Evolutionary conservation across 2,888 invertebrate genomes (phyloP).

Genomic region (Furcula furcula): DNA sequence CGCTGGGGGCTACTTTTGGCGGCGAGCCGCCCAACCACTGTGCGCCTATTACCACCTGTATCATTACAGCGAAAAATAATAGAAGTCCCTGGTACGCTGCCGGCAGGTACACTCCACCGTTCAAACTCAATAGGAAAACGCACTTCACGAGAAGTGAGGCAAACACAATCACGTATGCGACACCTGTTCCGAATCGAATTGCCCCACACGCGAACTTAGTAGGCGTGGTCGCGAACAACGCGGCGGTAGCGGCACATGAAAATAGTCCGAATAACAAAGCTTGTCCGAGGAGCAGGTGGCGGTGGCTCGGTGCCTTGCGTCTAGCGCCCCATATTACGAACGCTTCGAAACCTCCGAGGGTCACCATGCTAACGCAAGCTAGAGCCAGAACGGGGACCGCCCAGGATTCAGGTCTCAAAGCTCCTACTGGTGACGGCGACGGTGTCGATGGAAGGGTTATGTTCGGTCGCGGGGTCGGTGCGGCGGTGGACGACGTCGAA

Average conservation of each 20-base stretch:
- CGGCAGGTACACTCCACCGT: constrained; percentile 94
- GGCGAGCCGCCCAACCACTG: constrained; percentile 93
- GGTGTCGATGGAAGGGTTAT: constrained; percentile 42
- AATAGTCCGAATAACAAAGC: constrained; percentile 92
- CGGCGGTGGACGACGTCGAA: constrained; percentile 50
- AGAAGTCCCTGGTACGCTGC: constrained; percentile 95
- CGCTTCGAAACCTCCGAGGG: constrained; percentile 93
- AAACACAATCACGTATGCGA: constrained; percentile 92
- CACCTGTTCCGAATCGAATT: constrained; percentile 90
- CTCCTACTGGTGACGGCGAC: constrained; percentile 45
- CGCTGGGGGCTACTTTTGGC: constrained; percentile 70
- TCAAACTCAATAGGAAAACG: constrained; percentile 95
- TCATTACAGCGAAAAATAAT: constrained; percentile 94
- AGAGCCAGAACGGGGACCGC: constrained; percentile 93
- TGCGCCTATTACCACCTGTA: constrained; percentile 92
- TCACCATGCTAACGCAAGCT: constrained; percentile 90
- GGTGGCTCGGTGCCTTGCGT: constrained; percentile 90
- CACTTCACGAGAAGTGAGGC: constrained; percentile 96
- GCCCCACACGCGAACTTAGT: constrained; percentile 91
- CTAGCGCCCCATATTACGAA: constrained; percentile 92
- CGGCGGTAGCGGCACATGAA: constrained; percentile 89
- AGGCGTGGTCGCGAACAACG: constrained; percentile 89
- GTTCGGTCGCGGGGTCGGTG: constrained; percentile 47
- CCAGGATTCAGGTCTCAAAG: constrained; percentile 91
- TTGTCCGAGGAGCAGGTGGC: constrained; percentile 93